Conservation (phyloP, 1,140 invertebrate genomes). For the Berghia stephanieae region DNA sequence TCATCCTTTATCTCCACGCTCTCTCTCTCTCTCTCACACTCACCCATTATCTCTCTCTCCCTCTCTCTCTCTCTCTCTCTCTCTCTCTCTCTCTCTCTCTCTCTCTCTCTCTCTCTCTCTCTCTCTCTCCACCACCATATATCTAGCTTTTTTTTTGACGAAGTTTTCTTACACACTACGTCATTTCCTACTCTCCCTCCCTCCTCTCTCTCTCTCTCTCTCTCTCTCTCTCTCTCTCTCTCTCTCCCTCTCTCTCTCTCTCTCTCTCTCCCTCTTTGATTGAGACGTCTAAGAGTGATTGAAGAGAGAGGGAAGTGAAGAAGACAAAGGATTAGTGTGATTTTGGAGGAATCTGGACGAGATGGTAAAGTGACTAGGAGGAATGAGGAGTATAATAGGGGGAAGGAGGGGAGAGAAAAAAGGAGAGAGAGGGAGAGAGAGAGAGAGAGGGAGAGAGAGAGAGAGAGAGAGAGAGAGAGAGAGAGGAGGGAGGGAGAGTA, state of each 20-base stretch:
- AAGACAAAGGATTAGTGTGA: neutral
- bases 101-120: too few relatives aligned
- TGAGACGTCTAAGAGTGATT: neutral
- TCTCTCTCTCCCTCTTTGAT: neutral
- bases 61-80: too few relatives aligned
- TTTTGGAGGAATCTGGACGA: neutral
- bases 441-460: neutral
- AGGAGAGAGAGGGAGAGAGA: neutral
- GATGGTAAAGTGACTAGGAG: neutral
- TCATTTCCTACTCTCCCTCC: too few relatives aligned
- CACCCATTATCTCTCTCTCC: too few relatives aligned
- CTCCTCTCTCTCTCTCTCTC: too few relatives aligned
- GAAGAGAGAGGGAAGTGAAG: neutral
- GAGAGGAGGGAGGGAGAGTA: neutral
- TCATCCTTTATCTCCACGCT: too few relatives aligned
- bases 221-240: neutral
- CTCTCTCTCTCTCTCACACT: neutral
- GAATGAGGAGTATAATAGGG: neutral
- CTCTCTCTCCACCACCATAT: too few relatives aligned
- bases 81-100: too few relatives aligned
- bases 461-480: neutral
- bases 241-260: neutral
- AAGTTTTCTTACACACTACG: too few relatives aligned
- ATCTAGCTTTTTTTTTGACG: too few relatives aligned
- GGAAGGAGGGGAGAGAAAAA: neutral